Evolutionary conservation across 2,797 vertebrate species (phyloP), one percentile per base, ranked within the genome.

Genomic region (Melanotaenia trifasciata): DNA sequence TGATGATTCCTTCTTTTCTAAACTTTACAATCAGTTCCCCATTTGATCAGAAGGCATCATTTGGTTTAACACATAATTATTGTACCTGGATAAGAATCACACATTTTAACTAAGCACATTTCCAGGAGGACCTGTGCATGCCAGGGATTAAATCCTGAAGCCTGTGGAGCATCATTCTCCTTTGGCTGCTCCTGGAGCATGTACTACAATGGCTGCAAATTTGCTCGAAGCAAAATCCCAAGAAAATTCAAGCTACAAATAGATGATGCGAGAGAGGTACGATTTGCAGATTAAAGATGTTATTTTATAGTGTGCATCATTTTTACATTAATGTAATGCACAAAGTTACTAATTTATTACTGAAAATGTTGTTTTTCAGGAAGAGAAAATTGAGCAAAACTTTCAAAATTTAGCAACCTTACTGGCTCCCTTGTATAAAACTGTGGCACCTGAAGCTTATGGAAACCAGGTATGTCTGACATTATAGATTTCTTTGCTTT

Each of bases 111-210:
- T 69, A 38, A 38, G 18, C 32, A 57, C 22, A 33, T 43, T 28
- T 83, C 47, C 62, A 99, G 98, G 93, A 96, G 97, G 84, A 99
- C 96, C 18, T 99, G 98, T 87, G 97, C 97, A 66, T 99, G 98
- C 85, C 98, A 99, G 92, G 98, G 98, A 70, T 94, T 97, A 89
- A 93, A 99, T 76, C 93, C 96, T 76, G 97, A 98, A 0, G 95
- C 94, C 67, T 96, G 96, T 79, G 98, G 98, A 82, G 98, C 98
- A 84, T 99, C 98, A 36, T 99, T 99, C 93, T 99, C 98, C 38
- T 99, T 99, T 45, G 98, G 98, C 62, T 99, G 98, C 84, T 99
- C 98, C n/a, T 99, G 98, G 98, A 99, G 98, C 89, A 99, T 99
- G 98, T 99, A 99, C 89, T 99, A 99, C 89, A 99, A 99, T 43